Evolutionary conservation across 2,797 vertebrate species (phyloP), one percentile per base, ranked within the genome.

Genomic region (Lepilemur septentrionalis): DNA sequence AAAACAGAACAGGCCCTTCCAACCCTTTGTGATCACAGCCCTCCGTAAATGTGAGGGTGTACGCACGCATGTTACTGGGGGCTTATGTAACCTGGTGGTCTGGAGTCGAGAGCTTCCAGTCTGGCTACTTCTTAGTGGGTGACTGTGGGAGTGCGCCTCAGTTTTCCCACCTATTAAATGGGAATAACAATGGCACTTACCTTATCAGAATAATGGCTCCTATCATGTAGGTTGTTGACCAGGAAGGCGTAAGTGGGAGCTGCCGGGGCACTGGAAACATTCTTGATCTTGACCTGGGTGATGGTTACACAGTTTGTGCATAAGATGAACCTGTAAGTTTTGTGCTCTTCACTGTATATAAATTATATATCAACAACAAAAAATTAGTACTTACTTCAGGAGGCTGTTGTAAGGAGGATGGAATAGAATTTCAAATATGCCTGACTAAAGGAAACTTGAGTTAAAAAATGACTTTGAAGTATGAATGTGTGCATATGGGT

Each of bases 31-130:
- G 25, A 43, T 12, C 14, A 0, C 0, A 2, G 50, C 30, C 32
- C 7, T n/a, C 50, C 65, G 4, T 17, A 3, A 32, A 35, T 1
- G 18, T 61, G 57, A 87, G 35, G 32, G 23, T 7, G 5, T 35
- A 9, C 38, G 6, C 2, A 1, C 30, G n/a, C 12, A 15, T 0
- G 4, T 5, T 48, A 17, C 13, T 0, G 30, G 32, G 28, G 32
- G 6, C 25, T 35, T n/a, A 15, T 20, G 22, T 43, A 18, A 28
- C 5, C 41, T 50, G 22, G 14, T 5, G 0, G 23, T 41, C 67
- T 30, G 78, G 18, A 32, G 13, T 63, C 20, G 9, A 48, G 23
- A 91, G 25, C 65, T 55, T 63, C 41, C 25, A 78, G 18, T 4
- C 30, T 59, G 35, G 82, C 59, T 50, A 48, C 18, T 63, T n/a